phyloP scores from a whole-genome alignment of 1,140 invertebrate species.

The Drosophila mayri region DNA sequence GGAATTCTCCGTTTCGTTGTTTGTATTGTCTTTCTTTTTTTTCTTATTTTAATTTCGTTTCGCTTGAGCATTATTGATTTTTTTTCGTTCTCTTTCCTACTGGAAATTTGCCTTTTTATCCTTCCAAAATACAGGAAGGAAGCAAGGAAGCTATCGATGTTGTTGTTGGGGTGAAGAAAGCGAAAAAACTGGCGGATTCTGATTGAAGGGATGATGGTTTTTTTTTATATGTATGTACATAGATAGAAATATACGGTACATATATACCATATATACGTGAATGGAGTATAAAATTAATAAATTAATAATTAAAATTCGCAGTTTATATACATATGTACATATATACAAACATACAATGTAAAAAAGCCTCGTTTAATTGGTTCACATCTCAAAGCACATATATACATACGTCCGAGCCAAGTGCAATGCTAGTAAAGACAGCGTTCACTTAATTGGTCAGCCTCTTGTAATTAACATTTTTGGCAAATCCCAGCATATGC shows the following conservation, averaged over 20 bases:
- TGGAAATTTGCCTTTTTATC: constrained; percentile 13
- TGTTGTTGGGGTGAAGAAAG: constrained; percentile 14
- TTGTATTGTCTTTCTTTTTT: constrained; percentile 9
- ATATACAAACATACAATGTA: neutral
- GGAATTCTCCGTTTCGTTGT: constrained; percentile 3
- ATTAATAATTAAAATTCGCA: neutral
- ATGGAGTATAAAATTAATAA: too few species aligned
- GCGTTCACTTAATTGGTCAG: constrained; percentile 49
- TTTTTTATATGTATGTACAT: neutral
- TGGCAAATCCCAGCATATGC: constrained; percentile 3
- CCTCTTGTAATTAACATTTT: constrained; percentile 57
- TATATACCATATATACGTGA: neutral
- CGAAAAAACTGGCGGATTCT: constrained; percentile 3
- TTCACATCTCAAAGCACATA: neutral
- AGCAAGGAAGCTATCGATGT: constrained; percentile 6
- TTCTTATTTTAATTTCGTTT: constrained; percentile 13
- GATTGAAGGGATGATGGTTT: constrained; percentile 13
- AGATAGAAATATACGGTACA: neutral
- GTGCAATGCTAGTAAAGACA: neutral
- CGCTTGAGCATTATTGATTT: constrained; percentile 5
- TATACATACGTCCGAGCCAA: neutral
- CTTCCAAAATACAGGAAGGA: constrained; percentile 4
- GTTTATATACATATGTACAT: neutral
- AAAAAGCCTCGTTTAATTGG: constrained; percentile 4
- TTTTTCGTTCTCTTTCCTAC: constrained; percentile 1